These are phyloP conservation scores for Koerneria pararmatus DNA, from an alignment of 2,888 invertebrate genomes.

Conservation along the genomic window DNA sequence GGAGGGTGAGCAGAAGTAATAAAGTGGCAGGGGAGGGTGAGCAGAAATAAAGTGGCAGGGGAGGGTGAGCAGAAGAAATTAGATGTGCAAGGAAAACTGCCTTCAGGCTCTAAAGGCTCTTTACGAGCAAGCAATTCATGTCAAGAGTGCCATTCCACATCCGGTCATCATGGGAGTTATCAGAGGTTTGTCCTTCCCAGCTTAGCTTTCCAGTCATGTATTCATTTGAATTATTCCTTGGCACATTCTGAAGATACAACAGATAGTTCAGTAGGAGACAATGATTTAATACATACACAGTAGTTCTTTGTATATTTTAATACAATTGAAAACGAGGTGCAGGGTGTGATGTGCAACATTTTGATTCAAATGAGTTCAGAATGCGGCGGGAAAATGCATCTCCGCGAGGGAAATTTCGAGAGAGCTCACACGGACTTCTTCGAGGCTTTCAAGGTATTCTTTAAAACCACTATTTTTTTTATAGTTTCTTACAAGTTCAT, in stretches of 20 bases:
- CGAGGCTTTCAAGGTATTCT: slow-evolving; percentile 70
- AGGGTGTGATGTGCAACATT: too few relatives aligned
- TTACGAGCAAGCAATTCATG: slow-evolving; percentile 94
- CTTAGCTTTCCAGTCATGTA: too few relatives aligned
- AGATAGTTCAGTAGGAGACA: too few relatives aligned
- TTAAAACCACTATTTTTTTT: background rate
- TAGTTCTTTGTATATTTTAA: too few relatives aligned
- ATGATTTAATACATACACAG: too few relatives aligned
- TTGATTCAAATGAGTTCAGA: slow-evolving; percentile 70
- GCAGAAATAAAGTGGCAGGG: too few relatives aligned
- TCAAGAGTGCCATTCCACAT: slow-evolving; percentile 99
- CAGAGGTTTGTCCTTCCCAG: slow-evolving; percentile 71
- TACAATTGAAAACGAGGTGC: too few relatives aligned
- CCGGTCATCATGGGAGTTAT: slow-evolving; percentile 99
- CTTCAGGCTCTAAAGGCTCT: slow-evolving; percentile 67
- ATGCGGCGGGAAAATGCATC: slow-evolving; percentile 99
- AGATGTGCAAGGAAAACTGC: too few relatives aligned
- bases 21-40: too few relatives aligned
- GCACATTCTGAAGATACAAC: too few relatives aligned
- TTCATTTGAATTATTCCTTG: background rate
- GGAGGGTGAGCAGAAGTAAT: too few relatives aligned
- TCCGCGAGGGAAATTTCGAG: slow-evolving; percentile 95
- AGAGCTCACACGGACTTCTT: slow-evolving; percentile 99
- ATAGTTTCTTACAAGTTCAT: background rate
- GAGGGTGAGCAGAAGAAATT: too few relatives aligned